Evolutionary conservation across 2,888 invertebrate genomes (phyloP), one percentile per base, ranked within the genome.

Genomic region (Camponotus fellah): DNA sequence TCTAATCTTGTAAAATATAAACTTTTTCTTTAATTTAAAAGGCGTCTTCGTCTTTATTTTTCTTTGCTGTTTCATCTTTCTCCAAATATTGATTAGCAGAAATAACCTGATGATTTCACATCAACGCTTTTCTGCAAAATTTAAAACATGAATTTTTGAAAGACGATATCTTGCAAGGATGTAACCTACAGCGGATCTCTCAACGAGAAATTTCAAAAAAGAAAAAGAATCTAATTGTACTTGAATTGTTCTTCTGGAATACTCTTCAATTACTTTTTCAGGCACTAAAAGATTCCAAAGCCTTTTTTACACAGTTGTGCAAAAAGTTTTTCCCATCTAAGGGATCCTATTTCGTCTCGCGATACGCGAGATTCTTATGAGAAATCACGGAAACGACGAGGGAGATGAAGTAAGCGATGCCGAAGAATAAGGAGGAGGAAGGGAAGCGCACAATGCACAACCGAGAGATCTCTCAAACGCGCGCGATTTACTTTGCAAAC

Each of bases 401-500:
- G 21, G 37, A 64, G 83, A 83, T 46, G 69, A 69, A 72, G 66
- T 46, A 75, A 65, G 74, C 46, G 46, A 80, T 58, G 66, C 17
- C 46, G n/a, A 53, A 26, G 68, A 62, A 17, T 53, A 71, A 68
- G 26, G 17, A 34, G 21, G 21, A 21, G n/a, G 26, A 49, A 26
- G 43, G 26, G 12, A 8, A 34, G 53, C 21, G 43, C 43, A 74
- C 62, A 74, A 68, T 81, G 53, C 60, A 53, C 53, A 34, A 66
- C 37, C n/a, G 60, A 14, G 58, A 21, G 65, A 81, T 69, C 62
- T 83, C 64, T 85, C 85, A 76, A 85, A 80, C 85, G 86, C 87
- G 87, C 85, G 85, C 91, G 91, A 91, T 91, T 91, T 91, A 91
- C 91, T 91, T 90, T 88, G 88, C 88, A 91, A 90, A 91, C 89